Percentiles rank a stretch among this genome's conserved stretches.
Conservation (phyloP, 2,888 invertebrate species). For the Polydrusus cervinus region DNA sequence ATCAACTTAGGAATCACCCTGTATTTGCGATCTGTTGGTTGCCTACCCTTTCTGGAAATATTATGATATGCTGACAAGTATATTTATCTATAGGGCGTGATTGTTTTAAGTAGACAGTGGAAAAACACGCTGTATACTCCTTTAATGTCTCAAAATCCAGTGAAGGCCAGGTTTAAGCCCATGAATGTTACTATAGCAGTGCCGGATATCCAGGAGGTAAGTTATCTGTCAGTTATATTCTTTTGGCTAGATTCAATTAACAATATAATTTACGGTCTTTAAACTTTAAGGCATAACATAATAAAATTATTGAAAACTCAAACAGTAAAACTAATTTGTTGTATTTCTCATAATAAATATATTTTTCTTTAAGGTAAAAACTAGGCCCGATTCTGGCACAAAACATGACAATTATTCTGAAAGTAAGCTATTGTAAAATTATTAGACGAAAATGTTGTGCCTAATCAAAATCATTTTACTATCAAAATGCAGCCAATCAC, state of each 20-base stretch:
- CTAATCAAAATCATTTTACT: conserved; percentile 29
- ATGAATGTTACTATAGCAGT: conserved; percentile 92
- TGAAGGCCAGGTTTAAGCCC: conserved; percentile 88
- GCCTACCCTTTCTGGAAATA: too few relatives aligned
- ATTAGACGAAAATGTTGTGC: conserved; percentile 35
- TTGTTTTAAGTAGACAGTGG: conserved; percentile 97
- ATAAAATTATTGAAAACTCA: too few relatives aligned
- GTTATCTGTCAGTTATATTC: background rate
- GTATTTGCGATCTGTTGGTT: too few relatives aligned
- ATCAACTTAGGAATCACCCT: too few relatives aligned
- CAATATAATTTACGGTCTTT: too few relatives aligned
- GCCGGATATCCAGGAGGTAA: conserved; percentile 87
- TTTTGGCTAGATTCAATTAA: too few relatives aligned
- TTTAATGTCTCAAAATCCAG: conserved; percentile 82
- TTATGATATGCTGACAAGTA: background rate
- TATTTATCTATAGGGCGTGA: conserved; percentile 83
- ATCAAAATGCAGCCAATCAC: conserved; percentile 31
- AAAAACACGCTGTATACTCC: conserved; percentile 97
- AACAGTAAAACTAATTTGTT: too few relatives aligned
- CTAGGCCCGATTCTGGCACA: conserved; percentile 60
- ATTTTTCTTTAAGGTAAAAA: conserved; percentile 61
- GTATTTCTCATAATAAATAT: conserved; percentile 16
- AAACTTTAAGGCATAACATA: too few relatives aligned
- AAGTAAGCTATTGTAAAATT: conserved; percentile 50
- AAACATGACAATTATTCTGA: conserved; percentile 47